phyloP scores from a whole-genome alignment of 2,113 vertebrate genomes.

The Elephas maximus region DNA sequence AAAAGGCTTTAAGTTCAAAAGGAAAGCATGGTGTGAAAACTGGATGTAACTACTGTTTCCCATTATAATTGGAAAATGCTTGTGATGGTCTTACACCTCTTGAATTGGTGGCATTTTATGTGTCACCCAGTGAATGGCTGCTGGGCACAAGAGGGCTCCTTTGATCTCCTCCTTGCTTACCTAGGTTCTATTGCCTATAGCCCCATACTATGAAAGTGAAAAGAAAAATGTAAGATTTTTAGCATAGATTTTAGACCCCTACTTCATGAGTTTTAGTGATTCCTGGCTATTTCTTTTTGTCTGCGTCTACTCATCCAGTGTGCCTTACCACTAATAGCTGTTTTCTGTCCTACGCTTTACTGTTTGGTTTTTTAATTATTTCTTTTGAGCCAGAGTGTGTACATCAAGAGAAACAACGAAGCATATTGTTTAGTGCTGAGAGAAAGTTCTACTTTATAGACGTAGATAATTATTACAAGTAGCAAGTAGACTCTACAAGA shows the following conservation, averaged over 20 bases:
- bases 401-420: not conserved
- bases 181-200: not conserved
- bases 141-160: not conserved
- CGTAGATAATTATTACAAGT: not conserved
- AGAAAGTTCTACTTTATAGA: conserved; percentile 3
- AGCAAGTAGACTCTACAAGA: not conserved
- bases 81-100: not conserved
- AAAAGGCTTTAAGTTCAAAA: conserved; percentile 46
- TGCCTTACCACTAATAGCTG: not conserved
- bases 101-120: not conserved
- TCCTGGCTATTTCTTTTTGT: not conserved
- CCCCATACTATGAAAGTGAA: not conserved
- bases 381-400: conserved; percentile 34
- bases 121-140: not conserved
- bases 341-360: conserved; percentile 39
- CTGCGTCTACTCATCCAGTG: not conserved
- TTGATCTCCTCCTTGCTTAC: not conserved
- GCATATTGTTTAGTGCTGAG: not conserved
- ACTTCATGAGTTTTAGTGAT: not conserved
- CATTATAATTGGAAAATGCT: not conserved
- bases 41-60: not conserved
- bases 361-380: conserved; percentile 44
- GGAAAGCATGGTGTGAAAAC: conserved; percentile 47
- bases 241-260: not conserved
- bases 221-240: not conserved